Evolutionary conservation across 2,113 vertebrate genomes (phyloP), one percentile per base, ranked within the genome.

Genomic region (Aptenodytes forsteri): DNA sequence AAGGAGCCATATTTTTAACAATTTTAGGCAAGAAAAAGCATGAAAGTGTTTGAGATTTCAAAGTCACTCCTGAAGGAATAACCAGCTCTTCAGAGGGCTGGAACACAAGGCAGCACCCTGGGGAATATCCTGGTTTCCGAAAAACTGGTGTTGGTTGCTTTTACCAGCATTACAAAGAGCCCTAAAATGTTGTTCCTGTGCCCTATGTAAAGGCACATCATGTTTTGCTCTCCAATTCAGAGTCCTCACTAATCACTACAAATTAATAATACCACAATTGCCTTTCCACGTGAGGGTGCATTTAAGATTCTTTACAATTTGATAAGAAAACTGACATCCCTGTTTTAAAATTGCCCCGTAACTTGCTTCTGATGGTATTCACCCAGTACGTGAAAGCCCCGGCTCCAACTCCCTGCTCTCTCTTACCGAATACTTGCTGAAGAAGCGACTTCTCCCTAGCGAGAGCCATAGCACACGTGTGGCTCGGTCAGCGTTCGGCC

Each of bases 401-500:
- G 8, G 21, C 21, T 72, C 20, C 70, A 55, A 36, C 49, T 23
- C 59, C 22, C 30, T 66, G 16, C 50, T 83, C 34, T 10, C 4
- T 54, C 40, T 34, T 22, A 26, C 21, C 10, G 38, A 47, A 25
- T 27, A 26, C 34, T 77, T 83, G 64, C 58, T 73, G 50, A 49
- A 52, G 50, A 34, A 70, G 59, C 0, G 0, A 8, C 6, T 65
- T 65, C 10, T 91, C 49, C 56, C 36, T 29, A 3, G 14, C 0
- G 0, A 61, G 40, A 62, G 38, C 58, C 29, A 21, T 2, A 23
- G 27, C 38, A 46, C 15, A 30, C 0, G 0, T 17, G 78, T 4
- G 16, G 8, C 20, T 84, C 2, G 0, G 36, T 46, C 0, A 0
- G 22, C 12, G 15, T 36, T 49, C 4, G 13, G 30, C 25, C 7